These are phyloP conservation scores for Meandrina meandrites DNA, from an alignment of 92 coral and sea anemone genomes.

Conservation along the genomic window DNA sequence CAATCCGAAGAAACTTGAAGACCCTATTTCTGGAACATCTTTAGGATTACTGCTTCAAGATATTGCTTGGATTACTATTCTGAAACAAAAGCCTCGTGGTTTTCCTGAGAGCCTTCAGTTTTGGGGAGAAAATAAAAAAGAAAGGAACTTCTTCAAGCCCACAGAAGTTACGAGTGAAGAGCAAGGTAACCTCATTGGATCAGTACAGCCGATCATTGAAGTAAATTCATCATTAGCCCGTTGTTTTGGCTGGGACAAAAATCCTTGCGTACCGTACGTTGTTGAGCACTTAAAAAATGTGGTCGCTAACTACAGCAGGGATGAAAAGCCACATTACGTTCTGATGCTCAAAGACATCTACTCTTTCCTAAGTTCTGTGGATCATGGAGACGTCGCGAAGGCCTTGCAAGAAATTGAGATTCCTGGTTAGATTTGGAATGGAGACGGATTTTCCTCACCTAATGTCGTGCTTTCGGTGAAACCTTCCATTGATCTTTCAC, in stretches of 20 bases:
- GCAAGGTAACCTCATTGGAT: conserved; percentile 52
- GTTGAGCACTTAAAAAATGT: conserved; percentile 53
- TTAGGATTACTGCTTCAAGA: conserved; percentile 28
- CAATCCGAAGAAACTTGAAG: conserved; percentile 33
- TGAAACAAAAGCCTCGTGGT: conserved; percentile 38
- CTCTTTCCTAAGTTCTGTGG: not conserved
- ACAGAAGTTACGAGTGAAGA: conserved; percentile 41
- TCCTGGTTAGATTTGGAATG: conserved; percentile 74
- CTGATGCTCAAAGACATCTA: conserved; percentile 47
- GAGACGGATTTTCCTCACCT: conserved; percentile 75
- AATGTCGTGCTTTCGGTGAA: conserved; percentile 39
- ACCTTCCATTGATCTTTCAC: conserved; percentile 60
- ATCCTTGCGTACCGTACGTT: conserved; percentile 47
- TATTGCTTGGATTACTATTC: conserved; percentile 54
- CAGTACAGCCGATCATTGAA: conserved; percentile 48
- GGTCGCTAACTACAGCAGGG: conserved; percentile 21
- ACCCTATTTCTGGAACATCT: not conserved
- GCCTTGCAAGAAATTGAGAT: conserved; percentile 31
- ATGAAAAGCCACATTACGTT: conserved; percentile 64
- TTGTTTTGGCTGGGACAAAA: conserved; percentile 60
- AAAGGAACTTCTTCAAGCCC: conserved; percentile 42
- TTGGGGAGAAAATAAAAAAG: conserved; percentile 22
- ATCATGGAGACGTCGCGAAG: conserved; percentile 1
- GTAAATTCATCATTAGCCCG: conserved; percentile 19
- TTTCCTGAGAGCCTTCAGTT: conserved; percentile 22